These are phyloP conservation scores for Lordiphosa fenestrarum DNA, from an alignment of 2,888 invertebrate genomes.

Conservation along the genomic window DNA sequence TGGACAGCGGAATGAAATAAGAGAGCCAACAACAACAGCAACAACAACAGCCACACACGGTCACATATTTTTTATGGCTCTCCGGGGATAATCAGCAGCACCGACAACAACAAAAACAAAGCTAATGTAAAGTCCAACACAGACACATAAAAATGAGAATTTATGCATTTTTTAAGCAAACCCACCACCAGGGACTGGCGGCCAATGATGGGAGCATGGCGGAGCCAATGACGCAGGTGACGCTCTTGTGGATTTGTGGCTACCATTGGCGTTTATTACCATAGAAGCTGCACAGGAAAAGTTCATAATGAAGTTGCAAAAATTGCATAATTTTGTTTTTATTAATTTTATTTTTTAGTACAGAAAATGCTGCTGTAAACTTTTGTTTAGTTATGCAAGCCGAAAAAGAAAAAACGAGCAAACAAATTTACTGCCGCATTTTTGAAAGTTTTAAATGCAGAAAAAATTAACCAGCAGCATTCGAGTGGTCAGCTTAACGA, in stretches of 20 bases:
- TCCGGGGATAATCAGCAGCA: constrained; percentile 63
- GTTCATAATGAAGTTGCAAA: constrained; percentile 66
- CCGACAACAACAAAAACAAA: constrained; percentile 9
- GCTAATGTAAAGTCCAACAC: constrained; percentile 67
- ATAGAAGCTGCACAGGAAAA: constrained; percentile 31
- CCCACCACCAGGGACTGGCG: constrained; percentile 12
- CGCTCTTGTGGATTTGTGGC: constrained; percentile 61
- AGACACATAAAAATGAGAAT: constrained; percentile 70
- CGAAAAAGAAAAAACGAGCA: constrained; percentile 16
- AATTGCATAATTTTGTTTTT: constrained; percentile 59
- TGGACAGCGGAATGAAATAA: constrained; percentile 51
- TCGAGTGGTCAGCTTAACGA: too few species aligned
- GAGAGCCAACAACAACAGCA: constrained; percentile 49
- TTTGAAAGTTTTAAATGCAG: constrained; percentile 40
- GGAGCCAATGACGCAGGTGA: constrained; percentile 65
- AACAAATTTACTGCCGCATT: constrained; percentile 18
- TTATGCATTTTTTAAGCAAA: constrained; percentile 55
- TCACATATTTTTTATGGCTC: constrained; percentile 64
- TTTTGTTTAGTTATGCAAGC: constrained; percentile 25
- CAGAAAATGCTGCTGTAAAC: constrained; percentile 11
- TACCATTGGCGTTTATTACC: constrained; percentile 37
- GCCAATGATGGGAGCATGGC: constrained; percentile 4
- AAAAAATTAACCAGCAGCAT: too few species aligned
- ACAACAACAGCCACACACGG: constrained; percentile 48
- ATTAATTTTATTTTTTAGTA: constrained; percentile 47